Base-by-base conservation (phyloP, 2,888 invertebrate genomes). In the Machimus atricapillus region DNA sequence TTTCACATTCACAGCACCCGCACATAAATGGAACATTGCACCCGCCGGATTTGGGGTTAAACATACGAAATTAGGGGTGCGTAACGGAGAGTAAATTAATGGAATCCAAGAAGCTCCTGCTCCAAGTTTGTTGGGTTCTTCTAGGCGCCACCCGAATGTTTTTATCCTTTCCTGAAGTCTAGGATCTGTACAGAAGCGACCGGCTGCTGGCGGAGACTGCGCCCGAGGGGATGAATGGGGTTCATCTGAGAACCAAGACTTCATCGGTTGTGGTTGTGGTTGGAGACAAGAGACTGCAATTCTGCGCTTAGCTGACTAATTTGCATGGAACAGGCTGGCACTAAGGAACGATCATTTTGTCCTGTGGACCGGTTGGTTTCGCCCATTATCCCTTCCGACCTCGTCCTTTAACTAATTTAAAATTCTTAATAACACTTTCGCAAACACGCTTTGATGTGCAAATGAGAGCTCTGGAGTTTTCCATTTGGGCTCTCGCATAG, bases 371-470 rank as follows among this genome's bases (percentile, higher is more conserved):
- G 56, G 14, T 79, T 79, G 52, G 52, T 79, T 82, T 82, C 37
- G 19, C 31, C 27, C 9, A 82, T 66, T 82, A 66, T 66, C 14
- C 40, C 58, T 58, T 46, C n/a, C 19, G 37, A 37, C 40, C 34
- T 52, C n/a, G 52, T 52, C 27, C 79, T 79, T 34, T 79, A 52
- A 79, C 79, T 79, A 52, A 79, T 79, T 82, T 82, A 56, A 82
- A 58, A 66, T 82, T 56, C 82, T 82, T 82, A 82, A 82, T 82
- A 82, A 82, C 82, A 82, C 66, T 56, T 82, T 34, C 82, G 34
- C 56, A 82, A 82, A 40, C 58, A 82, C 56, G 19, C 66, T 58
- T 58, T 82, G 82, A 82, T 82, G 82, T 82, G 82, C 23, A 82
- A 82, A 82, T 66, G 58, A 40, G n/a, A 16, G 37, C n/a, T 31